Base-by-base conservation (phyloP, 2,888 invertebrate genomes). In the Gibbula magus region DNA sequence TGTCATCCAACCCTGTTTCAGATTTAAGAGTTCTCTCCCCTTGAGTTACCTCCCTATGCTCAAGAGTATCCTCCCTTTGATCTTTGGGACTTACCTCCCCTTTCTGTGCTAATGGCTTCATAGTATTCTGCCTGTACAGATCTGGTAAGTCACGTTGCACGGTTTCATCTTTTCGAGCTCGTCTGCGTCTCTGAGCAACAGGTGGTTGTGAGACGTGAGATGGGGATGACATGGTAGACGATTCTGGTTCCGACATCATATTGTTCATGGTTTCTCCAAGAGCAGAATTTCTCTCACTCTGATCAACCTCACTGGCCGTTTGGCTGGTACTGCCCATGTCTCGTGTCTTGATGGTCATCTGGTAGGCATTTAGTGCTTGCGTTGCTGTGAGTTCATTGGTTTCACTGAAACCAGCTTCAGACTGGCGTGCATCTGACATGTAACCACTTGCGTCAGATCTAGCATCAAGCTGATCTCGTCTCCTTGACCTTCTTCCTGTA, bases 361-460 rank as follows among this genome's bases (percentile, higher is more conserved):
- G 86, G 66, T 90, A 90, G 70, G 85, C 84, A 77, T 86, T 83
- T 67, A 89, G 81, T 0, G 86, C 86, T 51, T 86, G 88, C 16
- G 87, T 87, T n/a, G 83, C 85, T 4, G 86, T 82, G 29, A 88
- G 79, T 16, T 85, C 85, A 61, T 82, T 83, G 25, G 66, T 82
- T 8, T 84, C 85, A 22, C 83, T 79, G 84, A 32, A 16, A 75
- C 25, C 35, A 13, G 29, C 54, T 25, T 54, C 75, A 8, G 75
- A 52, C 32, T 75, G 75, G 10, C 35, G 29, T 3, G 39, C 70
- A 20, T 70, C 70, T 35, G 70, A 18, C 25, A 16, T 61, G 29
- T 29, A 61, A n/a, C 35, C 70, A 39, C 32, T 39, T 20, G 35
- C 70, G 10, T 39, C 20, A 4, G 32, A 35, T 39, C 39, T 70